Evolutionary conservation across 37 sponge, comb jelly and placozoan genomes (phyloP).

Genomic region (Geodia barretti): DNA sequence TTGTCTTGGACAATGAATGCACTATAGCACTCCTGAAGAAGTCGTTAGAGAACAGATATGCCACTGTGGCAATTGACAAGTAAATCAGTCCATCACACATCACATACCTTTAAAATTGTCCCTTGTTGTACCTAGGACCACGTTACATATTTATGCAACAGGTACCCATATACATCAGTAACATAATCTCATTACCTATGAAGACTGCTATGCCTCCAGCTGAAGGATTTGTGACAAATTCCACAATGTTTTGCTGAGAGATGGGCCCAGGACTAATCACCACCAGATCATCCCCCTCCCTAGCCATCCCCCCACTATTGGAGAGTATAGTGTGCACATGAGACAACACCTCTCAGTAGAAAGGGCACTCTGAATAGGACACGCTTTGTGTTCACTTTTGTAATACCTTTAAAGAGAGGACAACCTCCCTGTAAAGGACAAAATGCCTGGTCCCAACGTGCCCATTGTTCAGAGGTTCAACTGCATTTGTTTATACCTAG

Average conservation of each 20-base stretch:
- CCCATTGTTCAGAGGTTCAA: too few relatives aligned
- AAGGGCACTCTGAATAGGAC: too few relatives aligned
- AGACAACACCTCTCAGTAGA: too few relatives aligned
- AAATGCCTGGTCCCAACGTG: too few relatives aligned
- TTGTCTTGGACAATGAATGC: too few relatives aligned
- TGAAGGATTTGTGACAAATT: constrained; percentile 50
- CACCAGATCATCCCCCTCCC: constrained; percentile 21
- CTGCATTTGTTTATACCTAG: neutral
- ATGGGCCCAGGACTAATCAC: constrained; percentile 45
- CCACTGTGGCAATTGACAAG: neutral
- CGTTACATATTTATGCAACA: too few relatives aligned
- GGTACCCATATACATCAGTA: neutral
- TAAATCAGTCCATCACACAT: too few relatives aligned
- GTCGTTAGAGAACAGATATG: neutral
- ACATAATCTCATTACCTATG: constrained; percentile 51
- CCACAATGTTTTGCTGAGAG: constrained; percentile 18
- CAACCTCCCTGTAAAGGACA: too few relatives aligned
- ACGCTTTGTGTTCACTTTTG: too few relatives aligned
- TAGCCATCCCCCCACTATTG: neutral
- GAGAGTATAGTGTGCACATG: too few relatives aligned
- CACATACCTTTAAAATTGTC: constrained; percentile 77
- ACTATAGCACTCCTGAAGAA: too few relatives aligned
- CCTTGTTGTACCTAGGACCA: constrained; percentile 82
- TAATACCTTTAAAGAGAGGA: too few relatives aligned
- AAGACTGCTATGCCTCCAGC: constrained; percentile 81